Evolutionary conservation across 1,140 invertebrate genomes (phyloP), one percentile per base, ranked within the genome.

Genomic region (Hesperophylax magnus): DNA sequence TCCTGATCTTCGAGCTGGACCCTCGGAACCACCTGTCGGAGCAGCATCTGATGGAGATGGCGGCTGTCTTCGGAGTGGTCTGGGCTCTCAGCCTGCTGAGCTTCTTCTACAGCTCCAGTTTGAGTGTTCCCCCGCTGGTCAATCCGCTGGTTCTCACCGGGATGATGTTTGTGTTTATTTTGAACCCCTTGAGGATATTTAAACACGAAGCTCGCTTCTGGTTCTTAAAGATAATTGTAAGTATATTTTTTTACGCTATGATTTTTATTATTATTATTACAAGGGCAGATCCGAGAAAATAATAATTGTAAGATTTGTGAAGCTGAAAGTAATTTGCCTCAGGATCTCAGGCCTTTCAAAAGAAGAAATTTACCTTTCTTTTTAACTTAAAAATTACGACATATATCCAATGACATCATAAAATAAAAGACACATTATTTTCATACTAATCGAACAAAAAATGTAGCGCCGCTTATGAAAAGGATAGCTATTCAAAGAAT

Each of bases 1-100:
- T 99, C 0, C 92, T 99, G 0, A 99, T 99, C 84, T 99, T 99
- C 88, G 98, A 99, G 88, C 90, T 99, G 65, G 98, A 99, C 90
- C 99, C 98, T 0, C 91, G 99, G 75, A 98, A 99, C 90, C 98
- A 99, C 91, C 90, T 97, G 0, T 96, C 98, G 0, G 98, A 99
- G 86, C 98, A 99, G 86, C 96, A 99, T 89, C 90, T 99, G 2
- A 97, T 99, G 93, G 98, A 99, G 90, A 88, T 99, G 82, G 97
- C 98, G 0, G 94, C 97, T 0, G 96, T 99, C 80, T 95, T 99
- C 82, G 97, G 97, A 18, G 97, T 99, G 4, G 92, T 99, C 0
- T 99, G 98, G 98, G 95, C 96, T 0, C 85, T 98, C 0, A 97
- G 96, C 87, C 93, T 93, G 82, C 86, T 97, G 14, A 93, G 94